phyloP scores from a whole-genome alignment of 1,140 invertebrate species.

The Drosophila guanche region DNA sequence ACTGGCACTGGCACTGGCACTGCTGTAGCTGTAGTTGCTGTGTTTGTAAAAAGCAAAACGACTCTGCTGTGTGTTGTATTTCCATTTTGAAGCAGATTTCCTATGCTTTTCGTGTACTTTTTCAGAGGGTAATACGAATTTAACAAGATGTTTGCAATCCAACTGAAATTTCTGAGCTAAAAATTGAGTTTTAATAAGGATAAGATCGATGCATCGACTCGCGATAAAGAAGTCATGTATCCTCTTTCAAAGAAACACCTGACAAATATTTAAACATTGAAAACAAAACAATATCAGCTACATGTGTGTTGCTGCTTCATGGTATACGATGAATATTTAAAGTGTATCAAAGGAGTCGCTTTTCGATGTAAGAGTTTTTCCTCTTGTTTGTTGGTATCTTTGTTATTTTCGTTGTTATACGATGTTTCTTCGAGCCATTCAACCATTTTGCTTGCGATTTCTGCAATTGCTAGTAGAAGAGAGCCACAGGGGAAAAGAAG shows the following conservation, averaged over 20 bases:
- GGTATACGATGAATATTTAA: too few species aligned
- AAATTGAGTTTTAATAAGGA: too few species aligned
- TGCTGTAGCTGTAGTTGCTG: conserved; percentile 14
- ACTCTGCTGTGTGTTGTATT: conserved; percentile 54
- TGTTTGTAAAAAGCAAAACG: conserved; percentile 3
- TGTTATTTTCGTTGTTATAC: conserved; percentile 35
- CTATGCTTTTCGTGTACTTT: conserved; percentile 1
- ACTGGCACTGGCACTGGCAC: not conserved
- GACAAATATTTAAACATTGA: too few species aligned
- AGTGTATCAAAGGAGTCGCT: not conserved
- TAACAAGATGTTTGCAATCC: too few species aligned
- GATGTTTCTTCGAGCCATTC: conserved; percentile 44
- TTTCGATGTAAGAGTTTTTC: not conserved
- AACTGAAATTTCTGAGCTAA: too few species aligned
- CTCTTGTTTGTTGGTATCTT: conserved; percentile 9
- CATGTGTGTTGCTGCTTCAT: too few species aligned
- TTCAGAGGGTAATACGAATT: too few species aligned
- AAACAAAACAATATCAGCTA: too few species aligned
- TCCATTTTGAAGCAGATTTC: conserved; percentile 52
- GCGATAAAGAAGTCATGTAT: too few species aligned
- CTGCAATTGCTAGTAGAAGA: not conserved
- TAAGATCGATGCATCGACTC: too few species aligned
- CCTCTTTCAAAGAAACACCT: too few species aligned
- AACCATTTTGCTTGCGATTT: conserved; percentile 52
- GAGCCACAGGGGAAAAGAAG: too few species aligned